Evolutionary conservation across 2,797 vertebrate genomes (phyloP).

Genomic region (Notoglanidium macrostoma): DNA sequence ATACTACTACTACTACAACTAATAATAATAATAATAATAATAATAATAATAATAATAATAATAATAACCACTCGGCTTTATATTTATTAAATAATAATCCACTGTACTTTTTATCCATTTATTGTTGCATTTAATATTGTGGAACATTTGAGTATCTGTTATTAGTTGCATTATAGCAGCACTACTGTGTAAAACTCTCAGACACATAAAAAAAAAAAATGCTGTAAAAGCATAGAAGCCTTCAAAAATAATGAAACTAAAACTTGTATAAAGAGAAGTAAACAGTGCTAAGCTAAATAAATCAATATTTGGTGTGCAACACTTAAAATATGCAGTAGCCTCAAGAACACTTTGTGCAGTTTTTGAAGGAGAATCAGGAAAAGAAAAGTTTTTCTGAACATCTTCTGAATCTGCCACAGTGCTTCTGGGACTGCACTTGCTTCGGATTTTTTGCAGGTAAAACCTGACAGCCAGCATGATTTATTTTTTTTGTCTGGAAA

Average conservation of each 20-base stretch:
- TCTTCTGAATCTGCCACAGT: not conserved
- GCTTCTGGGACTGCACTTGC: not conserved
- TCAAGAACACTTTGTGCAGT: not conserved
- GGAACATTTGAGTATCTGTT: not conserved
- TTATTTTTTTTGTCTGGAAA: not conserved
- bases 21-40: too few species aligned
- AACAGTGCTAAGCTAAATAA: not conserved
- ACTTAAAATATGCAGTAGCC: not conserved
- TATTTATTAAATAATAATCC: not conserved
- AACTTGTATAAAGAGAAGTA: not conserved
- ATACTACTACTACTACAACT: not conserved
- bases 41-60: too few species aligned
- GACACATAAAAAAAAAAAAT: not conserved
- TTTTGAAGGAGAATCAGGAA: not conserved
- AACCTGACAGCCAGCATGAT: not conserved
- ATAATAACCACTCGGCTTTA: not conserved
- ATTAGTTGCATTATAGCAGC: not conserved
- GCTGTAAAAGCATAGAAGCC: not conserved
- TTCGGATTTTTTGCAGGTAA: not conserved
- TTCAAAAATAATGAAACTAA: not conserved
- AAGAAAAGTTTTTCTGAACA: not conserved
- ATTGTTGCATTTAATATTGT: not conserved
- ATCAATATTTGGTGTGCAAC: not conserved
- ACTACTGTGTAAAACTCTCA: not conserved
- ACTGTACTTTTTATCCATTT: not conserved